A percentile compares a stretch with the other conserved stretches of the same genome.
phyloP scores from a whole-genome alignment of 1,140 invertebrate species.

The Oreohelix idahoensis region DNA sequence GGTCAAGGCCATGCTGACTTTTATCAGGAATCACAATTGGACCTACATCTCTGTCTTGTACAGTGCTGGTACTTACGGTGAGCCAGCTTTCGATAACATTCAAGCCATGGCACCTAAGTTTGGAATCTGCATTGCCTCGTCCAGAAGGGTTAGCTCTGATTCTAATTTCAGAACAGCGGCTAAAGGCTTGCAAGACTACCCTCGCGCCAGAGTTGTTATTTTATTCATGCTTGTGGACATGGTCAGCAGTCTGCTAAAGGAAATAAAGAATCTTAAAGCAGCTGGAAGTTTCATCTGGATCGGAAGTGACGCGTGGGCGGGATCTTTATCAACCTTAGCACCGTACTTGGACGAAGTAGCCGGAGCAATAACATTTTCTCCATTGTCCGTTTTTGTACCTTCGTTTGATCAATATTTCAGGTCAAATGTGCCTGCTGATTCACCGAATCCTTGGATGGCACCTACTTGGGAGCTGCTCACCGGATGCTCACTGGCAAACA shows the following conservation, averaged over 20 bases:
- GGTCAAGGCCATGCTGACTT: conserved; percentile 48
- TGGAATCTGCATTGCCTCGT: conserved; percentile 74
- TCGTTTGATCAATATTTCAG: conserved; percentile 52
- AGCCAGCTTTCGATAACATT: conserved; percentile 57
- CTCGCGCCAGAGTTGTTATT: conserved; percentile 77
- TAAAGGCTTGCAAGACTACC: conserved; percentile 17
- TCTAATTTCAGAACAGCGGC: conserved; percentile 56
- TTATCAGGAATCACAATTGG: conserved; percentile 50
- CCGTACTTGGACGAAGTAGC: conserved; percentile 81
- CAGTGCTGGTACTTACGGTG: conserved; percentile 73
- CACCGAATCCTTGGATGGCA: not conserved
- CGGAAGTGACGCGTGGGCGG: conserved; percentile 84
- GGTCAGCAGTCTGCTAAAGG: conserved; percentile 74
- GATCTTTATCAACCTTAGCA: conserved; percentile 79
- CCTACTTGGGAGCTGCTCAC: not conserved
- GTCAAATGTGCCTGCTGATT: not conserved
- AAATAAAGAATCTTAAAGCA: conserved; percentile 69
- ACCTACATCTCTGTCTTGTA: conserved; percentile 53
- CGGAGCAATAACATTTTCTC: conserved; percentile 82
- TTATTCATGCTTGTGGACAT: conserved; percentile 81
- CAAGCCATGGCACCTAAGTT: not conserved
- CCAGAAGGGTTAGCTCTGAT: conserved; percentile 77
- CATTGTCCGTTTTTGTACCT: conserved; percentile 61
- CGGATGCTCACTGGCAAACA: not conserved
- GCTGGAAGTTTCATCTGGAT: conserved; percentile 79